Conservation (phyloP, 2,797 vertebrate genomes). For the Xyrichtys novacula region DNA sequence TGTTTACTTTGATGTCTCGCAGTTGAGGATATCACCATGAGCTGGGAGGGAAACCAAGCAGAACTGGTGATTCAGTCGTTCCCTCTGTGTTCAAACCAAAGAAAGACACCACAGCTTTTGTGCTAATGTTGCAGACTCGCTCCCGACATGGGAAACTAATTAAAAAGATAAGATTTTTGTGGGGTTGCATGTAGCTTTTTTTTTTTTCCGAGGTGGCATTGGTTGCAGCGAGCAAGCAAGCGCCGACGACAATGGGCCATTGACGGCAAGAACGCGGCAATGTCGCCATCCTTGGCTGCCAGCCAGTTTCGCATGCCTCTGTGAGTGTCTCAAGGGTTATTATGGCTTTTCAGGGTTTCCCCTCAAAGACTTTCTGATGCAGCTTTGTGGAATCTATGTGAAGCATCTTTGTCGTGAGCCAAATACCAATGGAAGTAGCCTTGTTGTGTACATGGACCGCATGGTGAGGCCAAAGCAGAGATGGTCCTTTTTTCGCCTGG, state of each 20-base stretch:
- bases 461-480: slow-evolving; percentile 3
- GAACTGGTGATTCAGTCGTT: slow-evolving; percentile 47
- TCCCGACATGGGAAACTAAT: slow-evolving; percentile 73
- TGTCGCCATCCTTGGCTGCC: slow-evolving; percentile 86
- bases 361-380: slow-evolving; percentile 67
- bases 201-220: slow-evolving; percentile 67
- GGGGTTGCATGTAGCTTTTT: slow-evolving; percentile 50
- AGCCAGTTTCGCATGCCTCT: slow-evolving; percentile 79
- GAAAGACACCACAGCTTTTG: slow-evolving; percentile 52
- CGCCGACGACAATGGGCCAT: slow-evolving; percentile 79
- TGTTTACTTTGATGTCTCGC: slow-evolving; percentile 21
- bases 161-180: slow-evolving; percentile 82
- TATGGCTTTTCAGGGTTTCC: slow-evolving; percentile 81
- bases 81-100: slow-evolving; percentile 29
- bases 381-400: slow-evolving; percentile 66
- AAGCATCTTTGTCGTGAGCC: slow-evolving; percentile 72
- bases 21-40: slow-evolving; percentile 37
- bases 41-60: slow-evolving; percentile 27
- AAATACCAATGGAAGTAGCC: slow-evolving; percentile 66
- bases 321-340: slow-evolving; percentile 76
- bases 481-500: slow-evolving; percentile 27
- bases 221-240: slow-evolving; percentile 69
- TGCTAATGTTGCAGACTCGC: slow-evolving; percentile 68
- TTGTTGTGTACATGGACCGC: slow-evolving; percentile 33
- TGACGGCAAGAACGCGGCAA: slow-evolving; percentile 73